Conservation (phyloP, 2,888 invertebrate genomes). For the Hyposoter didymator region DNA sequence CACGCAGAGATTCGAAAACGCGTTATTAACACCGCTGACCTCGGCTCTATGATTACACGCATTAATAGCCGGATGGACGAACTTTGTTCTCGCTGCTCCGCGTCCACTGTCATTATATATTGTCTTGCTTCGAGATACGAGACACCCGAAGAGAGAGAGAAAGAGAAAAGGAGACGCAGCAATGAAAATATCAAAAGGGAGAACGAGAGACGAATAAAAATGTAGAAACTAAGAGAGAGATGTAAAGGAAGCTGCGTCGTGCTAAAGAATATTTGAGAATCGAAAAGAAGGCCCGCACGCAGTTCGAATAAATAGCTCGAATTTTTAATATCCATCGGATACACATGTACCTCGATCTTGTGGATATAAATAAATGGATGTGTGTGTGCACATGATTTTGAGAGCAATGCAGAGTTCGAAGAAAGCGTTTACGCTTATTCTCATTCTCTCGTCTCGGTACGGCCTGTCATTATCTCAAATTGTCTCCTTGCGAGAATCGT, state of each 20-base stretch:
- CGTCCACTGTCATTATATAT: slow-evolving; percentile 79
- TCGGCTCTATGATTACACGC: slow-evolving; percentile 83
- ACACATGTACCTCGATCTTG: not conserved
- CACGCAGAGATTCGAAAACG: slow-evolving; percentile 80
- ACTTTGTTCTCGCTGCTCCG: slow-evolving; percentile 79
- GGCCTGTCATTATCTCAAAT: slow-evolving; percentile 63
- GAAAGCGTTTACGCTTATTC: slow-evolving; percentile 58
- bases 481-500: slow-evolving; percentile 56
- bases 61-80: slow-evolving; percentile 82
- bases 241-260: slow-evolving; percentile 41
- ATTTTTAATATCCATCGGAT: slow-evolving; percentile 45
- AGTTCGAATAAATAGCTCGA: slow-evolving; percentile 57
- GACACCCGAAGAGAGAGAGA: slow-evolving; percentile 60
- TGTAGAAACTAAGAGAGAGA: slow-evolving; percentile 63
- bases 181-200: slow-evolving; percentile 67
- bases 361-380: slow-evolving; percentile 3
- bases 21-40: slow-evolving; percentile 83
- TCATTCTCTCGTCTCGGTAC: slow-evolving; percentile 36
- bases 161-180: slow-evolving; percentile 24
- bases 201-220: slow-evolving; percentile 43
- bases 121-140: slow-evolving; percentile 39
- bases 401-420: slow-evolving; percentile 60
- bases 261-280: slow-evolving; percentile 56
- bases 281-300: slow-evolving; percentile 63
- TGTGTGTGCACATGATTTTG: slow-evolving; percentile 23